phyloP scores from a whole-genome alignment of 2,888 invertebrate genomes.

The Tromatobia lineatoria region DNA sequence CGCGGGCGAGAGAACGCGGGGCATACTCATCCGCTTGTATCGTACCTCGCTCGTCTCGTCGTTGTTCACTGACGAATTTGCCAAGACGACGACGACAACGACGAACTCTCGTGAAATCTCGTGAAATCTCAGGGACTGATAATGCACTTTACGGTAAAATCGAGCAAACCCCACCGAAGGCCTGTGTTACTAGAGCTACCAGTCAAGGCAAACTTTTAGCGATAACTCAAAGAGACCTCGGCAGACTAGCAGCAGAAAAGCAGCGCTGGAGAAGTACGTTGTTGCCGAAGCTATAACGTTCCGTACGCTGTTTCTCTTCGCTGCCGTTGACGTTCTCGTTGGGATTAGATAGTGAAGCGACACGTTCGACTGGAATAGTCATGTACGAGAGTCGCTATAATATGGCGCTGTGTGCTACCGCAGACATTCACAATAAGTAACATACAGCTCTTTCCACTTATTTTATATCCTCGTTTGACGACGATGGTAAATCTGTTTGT shows the following conservation, averaged over 20 bases:
- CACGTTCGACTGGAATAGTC: background rate
- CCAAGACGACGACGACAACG: conserved; percentile 30
- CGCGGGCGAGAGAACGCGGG: conserved; percentile 16
- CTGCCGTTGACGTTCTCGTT: background rate
- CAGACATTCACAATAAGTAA: conserved; percentile 36
- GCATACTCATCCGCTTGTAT: conserved; percentile 51
- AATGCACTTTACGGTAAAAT: conserved; percentile 64
- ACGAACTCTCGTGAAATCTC: too few relatives aligned
- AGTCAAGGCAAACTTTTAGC: conserved; percentile 48
- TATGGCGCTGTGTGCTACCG: background rate
- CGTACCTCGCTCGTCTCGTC: conserved; percentile 48
- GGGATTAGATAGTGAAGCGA: conserved; percentile 1
- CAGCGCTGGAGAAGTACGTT: background rate
- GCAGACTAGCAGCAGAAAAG: conserved; percentile 40
- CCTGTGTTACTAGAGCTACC: conserved; percentile 14
- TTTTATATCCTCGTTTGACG: conserved; percentile 4
- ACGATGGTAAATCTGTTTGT: conserved; percentile 74
- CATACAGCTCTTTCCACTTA: background rate
- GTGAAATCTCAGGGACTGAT: conserved; percentile 60
- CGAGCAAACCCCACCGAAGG: conserved; percentile 10
- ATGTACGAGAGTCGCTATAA: background rate
- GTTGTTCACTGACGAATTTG: conserved; percentile 52
- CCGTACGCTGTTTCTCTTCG: conserved; percentile 9
- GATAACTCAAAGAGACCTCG: conserved; percentile 43
- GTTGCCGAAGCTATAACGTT: background rate